These are phyloP conservation scores for Bellardia bayeri DNA, from an alignment of 2,888 invertebrate species.

Conservation along the genomic window DNA sequence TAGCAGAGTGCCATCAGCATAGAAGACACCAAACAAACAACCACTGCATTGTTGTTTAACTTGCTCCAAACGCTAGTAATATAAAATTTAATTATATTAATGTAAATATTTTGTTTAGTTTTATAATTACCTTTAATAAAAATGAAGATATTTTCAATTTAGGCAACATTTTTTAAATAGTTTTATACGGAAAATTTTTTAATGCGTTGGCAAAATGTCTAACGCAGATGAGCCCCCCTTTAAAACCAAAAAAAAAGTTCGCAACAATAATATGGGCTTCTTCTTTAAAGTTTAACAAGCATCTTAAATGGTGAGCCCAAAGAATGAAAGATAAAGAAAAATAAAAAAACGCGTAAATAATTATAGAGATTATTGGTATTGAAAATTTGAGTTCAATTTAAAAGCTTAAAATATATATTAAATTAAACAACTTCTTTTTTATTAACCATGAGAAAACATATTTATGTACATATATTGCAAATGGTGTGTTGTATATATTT, in stretches of 20 bases:
- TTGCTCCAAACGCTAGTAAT: conserved; percentile 87
- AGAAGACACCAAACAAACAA: conserved; percentile 90
- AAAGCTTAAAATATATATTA: too few species aligned
- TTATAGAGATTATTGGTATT: too few species aligned
- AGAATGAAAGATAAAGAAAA: too few species aligned
- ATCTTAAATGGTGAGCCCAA: too few species aligned
- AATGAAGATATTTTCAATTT: conserved; percentile 90
- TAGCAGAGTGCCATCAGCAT: conserved; percentile 89
- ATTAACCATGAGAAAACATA: too few species aligned
- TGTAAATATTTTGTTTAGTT: background rate
- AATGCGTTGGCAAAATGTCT: conserved; percentile 70
- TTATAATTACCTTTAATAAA: conserved; percentile 87
- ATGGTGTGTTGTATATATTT: too few species aligned
- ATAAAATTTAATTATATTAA: conserved; percentile 25
- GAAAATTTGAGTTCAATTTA: too few species aligned
- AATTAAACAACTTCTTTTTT: too few species aligned
- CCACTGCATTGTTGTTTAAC: conserved; percentile 88
- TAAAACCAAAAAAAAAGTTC: conserved; percentile 12
- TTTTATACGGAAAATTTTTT: conserved; percentile 31
- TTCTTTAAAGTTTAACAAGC: background rate
- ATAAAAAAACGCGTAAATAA: too few species aligned
- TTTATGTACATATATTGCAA: too few species aligned
- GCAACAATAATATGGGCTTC: conserved; percentile 28
- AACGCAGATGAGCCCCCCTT: conserved; percentile 3
- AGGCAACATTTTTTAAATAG: conserved; percentile 87